phyloP scores from a whole-genome alignment of 2,113 vertebrate genomes.

The Grammomys dolichurus region DNA sequence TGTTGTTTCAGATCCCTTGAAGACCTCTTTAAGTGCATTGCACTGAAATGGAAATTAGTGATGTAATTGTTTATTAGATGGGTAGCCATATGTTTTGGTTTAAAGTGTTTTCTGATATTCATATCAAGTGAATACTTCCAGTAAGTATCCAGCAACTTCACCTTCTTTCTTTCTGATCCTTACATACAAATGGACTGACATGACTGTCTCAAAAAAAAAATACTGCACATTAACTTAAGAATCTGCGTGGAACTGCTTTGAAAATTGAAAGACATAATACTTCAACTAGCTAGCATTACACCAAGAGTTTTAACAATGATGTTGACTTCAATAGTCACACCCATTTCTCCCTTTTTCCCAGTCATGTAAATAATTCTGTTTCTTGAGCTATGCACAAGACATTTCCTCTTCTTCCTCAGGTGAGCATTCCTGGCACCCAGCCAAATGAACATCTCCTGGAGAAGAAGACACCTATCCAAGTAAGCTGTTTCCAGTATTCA shows the following conservation, averaged over 20 bases:
- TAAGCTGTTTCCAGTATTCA: background rate
- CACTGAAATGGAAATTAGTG: too few relatives aligned
- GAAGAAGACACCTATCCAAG: background rate
- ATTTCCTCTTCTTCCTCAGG: background rate
- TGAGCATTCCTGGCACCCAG: background rate
- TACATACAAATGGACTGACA: background rate
- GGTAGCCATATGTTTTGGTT: background rate
- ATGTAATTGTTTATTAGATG: background rate
- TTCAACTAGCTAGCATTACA: background rate
- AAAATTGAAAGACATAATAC: background rate
- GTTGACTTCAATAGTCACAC: background rate
- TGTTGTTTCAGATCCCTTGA: background rate
- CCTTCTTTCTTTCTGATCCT: background rate
- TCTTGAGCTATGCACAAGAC: background rate
- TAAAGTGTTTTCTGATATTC: background rate
- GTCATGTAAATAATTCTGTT: background rate
- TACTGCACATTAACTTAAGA: background rate
- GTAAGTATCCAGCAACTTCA: background rate
- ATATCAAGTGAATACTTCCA: background rate
- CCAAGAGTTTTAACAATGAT: background rate
- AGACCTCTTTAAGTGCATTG: background rate
- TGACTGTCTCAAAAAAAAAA: conserved; percentile 6
- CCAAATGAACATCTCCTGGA: background rate
- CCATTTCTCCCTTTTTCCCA: background rate
- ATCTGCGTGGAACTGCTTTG: background rate